Conservation (phyloP, 2,888 invertebrate species). For the Cancer borealis region DNA sequence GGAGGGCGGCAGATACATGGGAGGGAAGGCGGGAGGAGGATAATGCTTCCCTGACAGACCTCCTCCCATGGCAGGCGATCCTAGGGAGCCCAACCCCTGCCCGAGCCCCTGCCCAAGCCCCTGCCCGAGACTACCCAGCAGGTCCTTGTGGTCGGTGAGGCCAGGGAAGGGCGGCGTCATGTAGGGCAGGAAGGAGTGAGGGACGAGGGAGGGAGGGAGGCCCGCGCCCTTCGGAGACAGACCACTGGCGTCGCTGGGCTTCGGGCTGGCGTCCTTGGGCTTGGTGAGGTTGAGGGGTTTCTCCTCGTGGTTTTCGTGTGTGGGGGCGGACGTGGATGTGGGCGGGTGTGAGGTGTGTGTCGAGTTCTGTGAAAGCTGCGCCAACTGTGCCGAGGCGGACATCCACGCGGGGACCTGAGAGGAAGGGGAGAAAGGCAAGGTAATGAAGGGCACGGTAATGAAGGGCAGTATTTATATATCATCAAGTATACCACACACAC, state of each 20-base stretch:
- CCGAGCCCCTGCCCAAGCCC: constrained; percentile 67
- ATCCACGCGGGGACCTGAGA: constrained; percentile 84
- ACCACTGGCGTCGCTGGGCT: constrained; percentile 69
- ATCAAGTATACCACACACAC: background rate
- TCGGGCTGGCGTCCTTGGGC: constrained; percentile 76
- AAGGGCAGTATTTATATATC: no score
- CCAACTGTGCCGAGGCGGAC: constrained; percentile 86
- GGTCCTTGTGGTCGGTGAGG: constrained; percentile 74
- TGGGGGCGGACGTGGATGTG: constrained; percentile 61
- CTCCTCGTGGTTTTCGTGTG: constrained; percentile 76
- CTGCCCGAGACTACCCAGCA: constrained; percentile 67
- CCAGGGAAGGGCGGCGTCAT: constrained; percentile 75
- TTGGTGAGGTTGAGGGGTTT: constrained; percentile 77
- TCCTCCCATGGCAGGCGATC: constrained; percentile 71
- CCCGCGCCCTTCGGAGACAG: constrained; percentile 67
- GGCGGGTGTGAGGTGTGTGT: constrained; percentile 62
- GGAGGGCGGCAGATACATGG: constrained; percentile 77
- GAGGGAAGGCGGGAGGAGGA: constrained; percentile 74
- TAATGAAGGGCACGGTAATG: background rate
- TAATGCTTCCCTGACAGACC: constrained; percentile 74
- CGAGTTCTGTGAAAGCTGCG: constrained; percentile 83
- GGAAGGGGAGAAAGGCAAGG: background rate
- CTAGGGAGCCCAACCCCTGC: constrained; percentile 65
- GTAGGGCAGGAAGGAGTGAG: constrained; percentile 75
- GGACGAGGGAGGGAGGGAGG: constrained; percentile 74